phyloP scores from a whole-genome alignment of 2,113 vertebrate genomes.

The Sakesphorus luctuosus region DNA sequence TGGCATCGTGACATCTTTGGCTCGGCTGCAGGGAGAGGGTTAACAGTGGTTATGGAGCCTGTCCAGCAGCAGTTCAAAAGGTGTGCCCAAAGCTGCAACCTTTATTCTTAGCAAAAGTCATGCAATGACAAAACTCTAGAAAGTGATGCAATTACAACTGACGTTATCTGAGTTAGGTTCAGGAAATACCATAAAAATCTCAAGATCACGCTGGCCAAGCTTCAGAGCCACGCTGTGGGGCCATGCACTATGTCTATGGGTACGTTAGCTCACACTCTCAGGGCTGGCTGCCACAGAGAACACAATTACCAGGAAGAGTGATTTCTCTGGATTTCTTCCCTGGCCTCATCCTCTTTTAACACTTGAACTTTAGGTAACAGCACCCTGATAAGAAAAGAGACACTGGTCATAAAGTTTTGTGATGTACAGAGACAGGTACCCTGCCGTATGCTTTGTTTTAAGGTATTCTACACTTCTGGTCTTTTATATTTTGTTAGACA shows the following conservation, averaged over 20 bases:
- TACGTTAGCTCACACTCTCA: conserved; percentile 10
- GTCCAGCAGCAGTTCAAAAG: neutral
- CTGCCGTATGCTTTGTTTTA: neutral
- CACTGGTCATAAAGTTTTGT: conserved; percentile 2
- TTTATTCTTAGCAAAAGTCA: neutral
- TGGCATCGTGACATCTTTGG: conserved; percentile 88
- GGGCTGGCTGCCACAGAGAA: neutral
- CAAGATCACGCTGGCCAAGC: neutral
- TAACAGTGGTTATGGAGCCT: neutral
- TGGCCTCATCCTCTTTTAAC: conserved; percentile 63
- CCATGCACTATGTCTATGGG: neutral
- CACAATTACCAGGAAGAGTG: conserved; percentile 40
- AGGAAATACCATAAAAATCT: neutral
- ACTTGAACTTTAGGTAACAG: conserved; percentile 35
- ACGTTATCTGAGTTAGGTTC: neutral
- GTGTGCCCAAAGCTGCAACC: neutral
- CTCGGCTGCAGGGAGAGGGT: conserved; percentile 79
- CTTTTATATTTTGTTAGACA: neutral
- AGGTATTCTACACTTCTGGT: neutral
- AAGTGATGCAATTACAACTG: neutral
- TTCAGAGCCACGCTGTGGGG: neutral
- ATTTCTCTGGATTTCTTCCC: conserved; percentile 53
- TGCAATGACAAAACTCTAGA: neutral
- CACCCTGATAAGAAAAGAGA: conserved; percentile 42
- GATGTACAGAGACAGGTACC: neutral